Percentiles rank a stretch among this genome's conserved stretches.
Conservation (phyloP, 2,797 vertebrate genomes). For the Cryptoblepharus egeriae region DNA sequence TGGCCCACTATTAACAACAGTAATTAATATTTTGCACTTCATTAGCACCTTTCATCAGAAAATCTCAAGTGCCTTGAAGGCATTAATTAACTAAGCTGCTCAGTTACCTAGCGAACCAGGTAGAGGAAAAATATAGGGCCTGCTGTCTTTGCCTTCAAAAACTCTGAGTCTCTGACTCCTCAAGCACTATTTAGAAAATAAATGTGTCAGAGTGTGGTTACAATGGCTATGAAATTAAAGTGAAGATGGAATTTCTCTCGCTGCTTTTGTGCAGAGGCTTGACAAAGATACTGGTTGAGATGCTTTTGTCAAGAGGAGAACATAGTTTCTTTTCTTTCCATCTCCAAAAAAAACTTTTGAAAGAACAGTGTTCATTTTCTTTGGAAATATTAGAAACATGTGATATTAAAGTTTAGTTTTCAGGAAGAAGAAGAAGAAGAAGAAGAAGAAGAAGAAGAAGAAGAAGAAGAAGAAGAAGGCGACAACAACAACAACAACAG, state of each 20-base stretch:
- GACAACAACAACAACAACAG: no score
- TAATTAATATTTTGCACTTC: conserved; percentile 46
- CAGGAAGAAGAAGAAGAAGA: no score
- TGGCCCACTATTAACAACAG: conserved; percentile 31
- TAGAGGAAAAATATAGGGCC: conserved; percentile 19
- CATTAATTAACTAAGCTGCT: conserved; percentile 30
- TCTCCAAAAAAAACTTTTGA: background rate
- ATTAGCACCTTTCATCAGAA: conserved; percentile 38
- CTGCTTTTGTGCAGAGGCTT: conserved; percentile 9
- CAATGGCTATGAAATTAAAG: conserved; percentile 6
- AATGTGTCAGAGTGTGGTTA: background rate
- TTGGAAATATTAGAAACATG: background rate
- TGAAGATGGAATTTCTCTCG: conserved; percentile 3
- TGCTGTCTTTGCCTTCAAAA: background rate
- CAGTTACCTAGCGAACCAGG: conserved; percentile 32
- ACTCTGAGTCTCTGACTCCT: background rate
- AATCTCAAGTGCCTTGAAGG: conserved; percentile 21
- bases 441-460: no score
- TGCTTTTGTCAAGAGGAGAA: conserved; percentile 15
- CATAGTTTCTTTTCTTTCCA: background rate
- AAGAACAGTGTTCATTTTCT: conserved; percentile 5
- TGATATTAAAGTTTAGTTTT: conserved; percentile 24
- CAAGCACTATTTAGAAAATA: conserved; percentile 13
- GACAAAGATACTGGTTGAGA: conserved; percentile 6
- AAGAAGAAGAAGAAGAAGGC: no score